Evolutionary conservation across 2,113 vertebrate species (phyloP).

Genomic region (Globicephala melas): DNA sequence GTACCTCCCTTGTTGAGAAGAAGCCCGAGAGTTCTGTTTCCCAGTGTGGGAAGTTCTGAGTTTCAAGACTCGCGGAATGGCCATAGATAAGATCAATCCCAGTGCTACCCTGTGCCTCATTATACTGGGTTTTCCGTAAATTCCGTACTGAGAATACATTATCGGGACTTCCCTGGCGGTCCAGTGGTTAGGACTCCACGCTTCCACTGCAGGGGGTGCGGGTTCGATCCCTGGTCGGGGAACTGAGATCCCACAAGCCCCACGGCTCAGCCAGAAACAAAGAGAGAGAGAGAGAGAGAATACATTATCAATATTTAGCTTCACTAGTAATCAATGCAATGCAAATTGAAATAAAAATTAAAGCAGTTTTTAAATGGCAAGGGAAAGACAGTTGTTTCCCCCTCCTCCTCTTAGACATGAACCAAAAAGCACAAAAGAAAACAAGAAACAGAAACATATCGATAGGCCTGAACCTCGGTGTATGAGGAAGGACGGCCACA

Average conservation of each 20-base stretch:
- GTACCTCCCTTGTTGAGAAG: accelerated
- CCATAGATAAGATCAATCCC: background rate
- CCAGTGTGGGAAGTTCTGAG: too few relatives aligned
- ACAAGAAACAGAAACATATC: background rate
- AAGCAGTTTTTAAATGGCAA: background rate
- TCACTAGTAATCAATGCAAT: background rate
- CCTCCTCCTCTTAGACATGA: background rate
- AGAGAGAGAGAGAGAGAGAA: background rate
- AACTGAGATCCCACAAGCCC: too few relatives aligned
- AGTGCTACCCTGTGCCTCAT: accelerated
- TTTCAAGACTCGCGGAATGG: background rate
- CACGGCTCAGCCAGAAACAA: too few relatives aligned
- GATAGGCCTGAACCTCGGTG: background rate
- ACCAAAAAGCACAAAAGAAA: background rate
- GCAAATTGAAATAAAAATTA: background rate
- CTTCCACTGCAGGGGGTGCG: too few relatives aligned
- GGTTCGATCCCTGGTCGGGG: too few relatives aligned
- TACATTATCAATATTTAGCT: background rate
- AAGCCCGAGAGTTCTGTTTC: background rate
- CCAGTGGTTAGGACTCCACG: too few relatives aligned
- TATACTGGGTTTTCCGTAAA: background rate
- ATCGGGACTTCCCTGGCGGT: too few relatives aligned
- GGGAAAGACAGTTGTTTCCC: too few relatives aligned
- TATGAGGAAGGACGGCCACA: accelerated
- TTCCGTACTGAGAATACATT: background rate